These are phyloP conservation scores for Poecilia latipinna DNA, from an alignment of 2,113 vertebrate species.

Conservation along the genomic window DNA sequence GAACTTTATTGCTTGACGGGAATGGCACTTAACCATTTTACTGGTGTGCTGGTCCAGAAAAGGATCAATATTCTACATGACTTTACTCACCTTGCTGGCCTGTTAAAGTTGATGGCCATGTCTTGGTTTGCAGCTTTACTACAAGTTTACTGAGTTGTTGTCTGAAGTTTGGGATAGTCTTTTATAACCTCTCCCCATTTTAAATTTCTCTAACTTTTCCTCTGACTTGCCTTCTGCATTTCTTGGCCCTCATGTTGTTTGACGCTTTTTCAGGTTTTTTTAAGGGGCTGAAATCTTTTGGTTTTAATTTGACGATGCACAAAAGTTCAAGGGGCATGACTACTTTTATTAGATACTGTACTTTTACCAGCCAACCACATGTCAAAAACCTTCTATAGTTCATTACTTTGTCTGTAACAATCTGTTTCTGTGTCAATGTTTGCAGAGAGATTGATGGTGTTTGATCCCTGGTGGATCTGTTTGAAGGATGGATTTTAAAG, in stretches of 20 bases:
- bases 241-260: too few species aligned
- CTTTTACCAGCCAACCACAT: background rate
- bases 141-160: too few species aligned
- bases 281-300: background rate
- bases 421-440: conserved; percentile 24
- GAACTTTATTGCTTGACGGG: too few species aligned
- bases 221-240: background rate
- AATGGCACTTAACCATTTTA: too few species aligned
- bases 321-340: background rate
- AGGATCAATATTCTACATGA: too few species aligned
- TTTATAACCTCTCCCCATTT: background rate
- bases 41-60: too few species aligned
- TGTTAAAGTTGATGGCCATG: too few species aligned
- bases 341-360: background rate
- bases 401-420: conserved; percentile 22
- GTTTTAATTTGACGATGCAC: background rate
- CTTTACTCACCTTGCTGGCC: too few species aligned
- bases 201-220: background rate
- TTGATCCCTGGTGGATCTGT: conserved; percentile 19
- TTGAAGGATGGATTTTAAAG: conserved; percentile 58
- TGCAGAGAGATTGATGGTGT: conserved; percentile 48
- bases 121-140: background rate
- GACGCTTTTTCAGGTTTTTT: background rate
- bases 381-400: background rate
- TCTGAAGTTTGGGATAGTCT: background rate